These are phyloP conservation scores for Prosopocoilus inquinatus DNA, from an alignment of 2,888 invertebrate genomes.

Conservation along the genomic window DNA sequence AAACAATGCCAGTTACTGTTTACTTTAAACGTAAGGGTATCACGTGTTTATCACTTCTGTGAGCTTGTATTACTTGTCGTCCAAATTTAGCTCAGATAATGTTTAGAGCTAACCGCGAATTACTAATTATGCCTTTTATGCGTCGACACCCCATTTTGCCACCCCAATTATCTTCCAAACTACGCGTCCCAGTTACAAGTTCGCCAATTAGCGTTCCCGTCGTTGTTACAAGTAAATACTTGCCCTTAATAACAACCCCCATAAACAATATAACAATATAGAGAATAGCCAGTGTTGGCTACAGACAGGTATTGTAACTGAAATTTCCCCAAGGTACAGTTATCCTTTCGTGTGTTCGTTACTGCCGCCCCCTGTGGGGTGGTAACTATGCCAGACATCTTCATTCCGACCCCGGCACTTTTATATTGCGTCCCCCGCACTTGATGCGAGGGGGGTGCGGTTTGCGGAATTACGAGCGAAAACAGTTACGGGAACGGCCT, in stretches of 20 bases:
- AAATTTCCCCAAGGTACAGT: constrained; percentile 40
- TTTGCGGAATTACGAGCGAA: constrained; percentile 4
- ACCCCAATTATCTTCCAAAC: too few species aligned
- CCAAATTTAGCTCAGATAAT: too few species aligned
- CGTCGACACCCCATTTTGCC: too few species aligned
- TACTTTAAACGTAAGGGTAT: too few species aligned
- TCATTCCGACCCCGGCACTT: constrained; percentile 23
- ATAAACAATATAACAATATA: constrained; percentile 24
- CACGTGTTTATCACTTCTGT: too few species aligned
- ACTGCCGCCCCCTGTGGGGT: constrained; percentile 26
- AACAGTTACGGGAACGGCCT: too few species aligned
- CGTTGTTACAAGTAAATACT: not conserved
- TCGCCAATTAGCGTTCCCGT: not conserved
- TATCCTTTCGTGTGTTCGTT: constrained; percentile 35
- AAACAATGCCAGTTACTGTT: too few species aligned
- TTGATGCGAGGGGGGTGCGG: constrained; percentile 18
- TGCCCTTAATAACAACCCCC: constrained; percentile 9
- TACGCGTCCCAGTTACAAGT: too few species aligned
- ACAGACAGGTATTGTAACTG: constrained; percentile 37
- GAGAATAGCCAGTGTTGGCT: constrained; percentile 24
- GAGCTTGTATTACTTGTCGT: too few species aligned
- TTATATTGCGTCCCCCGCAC: constrained; percentile 14
- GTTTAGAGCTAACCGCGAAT: too few species aligned
- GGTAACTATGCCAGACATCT: constrained; percentile 20
- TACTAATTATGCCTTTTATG: too few species aligned